Evolutionary conservation across 2,888 invertebrate genomes (phyloP).

Genomic region (Nephrocerus scutellatus): DNA sequence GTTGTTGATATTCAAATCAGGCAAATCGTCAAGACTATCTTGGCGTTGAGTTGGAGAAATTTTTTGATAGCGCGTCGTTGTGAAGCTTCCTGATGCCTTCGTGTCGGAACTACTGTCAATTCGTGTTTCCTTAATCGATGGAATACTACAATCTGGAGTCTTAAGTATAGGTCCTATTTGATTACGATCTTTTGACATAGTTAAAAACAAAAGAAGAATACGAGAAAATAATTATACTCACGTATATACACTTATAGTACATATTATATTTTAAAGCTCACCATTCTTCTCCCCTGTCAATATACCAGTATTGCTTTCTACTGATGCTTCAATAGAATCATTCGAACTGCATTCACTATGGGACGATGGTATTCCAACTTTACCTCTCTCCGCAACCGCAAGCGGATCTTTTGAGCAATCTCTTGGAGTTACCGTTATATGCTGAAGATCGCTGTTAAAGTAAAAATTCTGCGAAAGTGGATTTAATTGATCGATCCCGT

Average conservation of each 20-base stretch:
- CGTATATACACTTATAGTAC: not conserved
- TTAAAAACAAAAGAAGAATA: not conserved
- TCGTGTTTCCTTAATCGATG: conserved; percentile 56
- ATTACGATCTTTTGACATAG: conserved; percentile 27
- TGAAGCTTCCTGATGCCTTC: no score
- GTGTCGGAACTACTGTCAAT: conserved; percentile 52
- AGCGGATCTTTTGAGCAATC: conserved; percentile 43
- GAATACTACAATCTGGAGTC: conserved; percentile 25
- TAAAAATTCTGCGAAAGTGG: conserved; percentile 41
- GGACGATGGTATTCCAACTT: conserved; percentile 46
- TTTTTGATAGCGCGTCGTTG: conserved; percentile 33
- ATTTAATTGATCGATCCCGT: conserved; percentile 41
- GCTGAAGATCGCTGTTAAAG: conserved; percentile 42
- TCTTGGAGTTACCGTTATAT: conserved; percentile 41
- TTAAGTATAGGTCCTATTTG: conserved; percentile 20
- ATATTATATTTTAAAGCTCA: conserved; percentile 20
- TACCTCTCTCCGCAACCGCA: conserved; percentile 46
- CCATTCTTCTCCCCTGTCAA: conserved; percentile 44
- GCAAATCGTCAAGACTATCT: conserved; percentile 41
- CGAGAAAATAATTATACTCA: not conserved
- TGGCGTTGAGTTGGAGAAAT: conserved; percentile 32
- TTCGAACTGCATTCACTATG: conserved; percentile 48
- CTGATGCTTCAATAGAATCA: conserved; percentile 46
- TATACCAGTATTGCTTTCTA: conserved; percentile 45
- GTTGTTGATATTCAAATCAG: conserved; percentile 57